Percentiles rank a stretch among this genome's conserved stretches.
These are phyloP conservation scores for Reinhardtius hippoglossoides DNA, from an alignment of 2,113 vertebrate species.

Conservation along the genomic window DNA sequence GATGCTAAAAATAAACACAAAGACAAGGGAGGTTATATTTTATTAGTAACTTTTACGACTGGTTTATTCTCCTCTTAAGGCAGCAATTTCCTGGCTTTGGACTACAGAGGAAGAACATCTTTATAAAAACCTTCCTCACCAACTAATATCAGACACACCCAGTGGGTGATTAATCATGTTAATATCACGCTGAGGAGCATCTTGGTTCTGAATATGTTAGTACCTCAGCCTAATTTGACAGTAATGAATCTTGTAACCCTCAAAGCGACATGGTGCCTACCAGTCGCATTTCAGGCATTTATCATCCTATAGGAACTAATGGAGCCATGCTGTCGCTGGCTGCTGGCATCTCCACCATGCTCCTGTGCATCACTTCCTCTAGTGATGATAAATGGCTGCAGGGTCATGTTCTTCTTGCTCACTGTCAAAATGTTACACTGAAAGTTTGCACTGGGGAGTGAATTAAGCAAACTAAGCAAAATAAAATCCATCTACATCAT, in stretches of 20 bases:
- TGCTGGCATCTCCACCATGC: slow-evolving; percentile 30
- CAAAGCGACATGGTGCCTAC: slow-evolving; percentile 52
- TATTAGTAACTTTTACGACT: neutral
- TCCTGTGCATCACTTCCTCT: slow-evolving; percentile 9
- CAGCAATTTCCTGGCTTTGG: slow-evolving; percentile 1
- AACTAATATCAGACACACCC: slow-evolving; percentile 31
- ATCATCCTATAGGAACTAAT: slow-evolving; percentile 63
- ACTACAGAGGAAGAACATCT: neutral
- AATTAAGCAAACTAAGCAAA: neutral
- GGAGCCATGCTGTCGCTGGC: slow-evolving; percentile 47
- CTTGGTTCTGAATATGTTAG: slow-evolving; percentile 41
- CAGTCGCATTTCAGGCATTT: slow-evolving; percentile 51
- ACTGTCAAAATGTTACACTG: neutral
- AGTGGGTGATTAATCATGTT: slow-evolving; percentile 50
- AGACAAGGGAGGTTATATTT: neutral
- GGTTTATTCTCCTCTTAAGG: slow-evolving; percentile 13
- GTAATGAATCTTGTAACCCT: slow-evolving; percentile 68
- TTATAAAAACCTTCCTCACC: slow-evolving; percentile 43
- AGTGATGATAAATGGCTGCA: slow-evolving; percentile 20
- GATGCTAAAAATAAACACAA: neutral
- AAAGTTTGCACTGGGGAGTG: neutral
- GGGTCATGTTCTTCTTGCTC: slow-evolving; percentile 25
- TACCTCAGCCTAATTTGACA: slow-evolving; percentile 61
- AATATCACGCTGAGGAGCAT: slow-evolving; percentile 49
- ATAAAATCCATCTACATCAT: neutral